phyloP scores from a whole-genome alignment of 1,140 invertebrate genomes.

The Zaprionus kolodkinae region DNA sequence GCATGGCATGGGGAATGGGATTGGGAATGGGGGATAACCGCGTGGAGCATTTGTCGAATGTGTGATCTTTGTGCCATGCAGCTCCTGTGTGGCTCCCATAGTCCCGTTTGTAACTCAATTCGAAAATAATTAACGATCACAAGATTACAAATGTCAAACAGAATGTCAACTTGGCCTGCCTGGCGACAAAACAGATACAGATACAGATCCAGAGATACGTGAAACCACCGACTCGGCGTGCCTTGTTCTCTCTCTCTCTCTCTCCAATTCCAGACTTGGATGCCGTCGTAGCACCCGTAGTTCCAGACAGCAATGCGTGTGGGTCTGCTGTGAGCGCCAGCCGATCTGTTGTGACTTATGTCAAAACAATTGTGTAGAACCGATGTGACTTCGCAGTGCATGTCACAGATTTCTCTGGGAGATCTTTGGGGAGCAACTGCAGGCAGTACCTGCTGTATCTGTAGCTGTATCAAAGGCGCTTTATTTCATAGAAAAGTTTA shows the following conservation, averaged over 20 bases:
- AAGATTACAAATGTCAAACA: constrained; percentile 84
- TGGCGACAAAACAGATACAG: constrained; percentile 44
- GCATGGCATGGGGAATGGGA: neutral
- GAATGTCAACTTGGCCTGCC: constrained; percentile 73
- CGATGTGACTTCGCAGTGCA: constrained; percentile 13
- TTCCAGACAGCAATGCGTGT: constrained; percentile 63
- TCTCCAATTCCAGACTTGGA: too few relatives aligned
- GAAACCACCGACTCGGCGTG: constrained; percentile 66
- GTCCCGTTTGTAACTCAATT: constrained; percentile 75
- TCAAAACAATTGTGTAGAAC: constrained; percentile 65
- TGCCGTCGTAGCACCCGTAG: too few relatives aligned
- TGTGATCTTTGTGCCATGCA: constrained; percentile 58
- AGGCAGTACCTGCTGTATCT: constrained; percentile 3
- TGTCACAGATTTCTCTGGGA: constrained; percentile 11
- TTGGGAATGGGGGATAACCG: neutral
- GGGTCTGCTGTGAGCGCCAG: constrained; percentile 68
- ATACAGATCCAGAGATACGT: constrained; percentile 18
- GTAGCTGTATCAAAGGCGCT: too few relatives aligned
- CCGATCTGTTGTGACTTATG: constrained; percentile 82
- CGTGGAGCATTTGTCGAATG: constrained; percentile 62
- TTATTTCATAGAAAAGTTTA: neutral
- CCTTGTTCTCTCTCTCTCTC: too few relatives aligned
- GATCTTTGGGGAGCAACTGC: constrained; percentile 11
- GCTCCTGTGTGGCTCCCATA: constrained; percentile 54
- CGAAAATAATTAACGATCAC: constrained; percentile 84